Evolutionary conservation across 2,797 vertebrate genomes (phyloP).

Genomic region (Sebastiscus albofasciatus): DNA sequence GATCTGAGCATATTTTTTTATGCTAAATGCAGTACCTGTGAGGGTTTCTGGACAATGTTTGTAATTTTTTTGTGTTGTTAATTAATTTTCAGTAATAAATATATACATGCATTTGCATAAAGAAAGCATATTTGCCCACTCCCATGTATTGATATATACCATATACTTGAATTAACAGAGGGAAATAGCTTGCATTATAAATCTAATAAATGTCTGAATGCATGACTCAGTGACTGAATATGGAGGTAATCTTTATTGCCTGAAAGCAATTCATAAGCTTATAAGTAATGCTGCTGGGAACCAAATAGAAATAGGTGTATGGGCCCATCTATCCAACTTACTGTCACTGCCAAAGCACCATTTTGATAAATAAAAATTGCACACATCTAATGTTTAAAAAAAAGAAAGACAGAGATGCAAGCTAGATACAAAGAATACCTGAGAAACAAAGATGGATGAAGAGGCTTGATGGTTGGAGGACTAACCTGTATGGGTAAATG

Average conservation of each 20-base stretch:
- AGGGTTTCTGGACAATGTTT: too few species aligned
- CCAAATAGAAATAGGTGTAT: background rate
- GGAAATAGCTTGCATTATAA: background rate
- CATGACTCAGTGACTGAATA: constrained; percentile 7
- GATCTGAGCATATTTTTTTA: too few species aligned
- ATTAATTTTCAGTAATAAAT: too few species aligned
- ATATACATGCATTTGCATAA: too few species aligned
- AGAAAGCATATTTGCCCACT: too few species aligned
- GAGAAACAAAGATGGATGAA: background rate
- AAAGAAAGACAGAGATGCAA: background rate
- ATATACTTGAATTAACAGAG: too few species aligned
- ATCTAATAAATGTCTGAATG: constrained; percentile 19
- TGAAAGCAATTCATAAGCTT: constrained; percentile 19
- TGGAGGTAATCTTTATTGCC: constrained; percentile 3
- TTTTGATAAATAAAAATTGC: background rate
- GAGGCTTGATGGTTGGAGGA: background rate
- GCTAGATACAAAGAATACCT: background rate
- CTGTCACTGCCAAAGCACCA: background rate
- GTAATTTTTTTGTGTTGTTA: too few species aligned
- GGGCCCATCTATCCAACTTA: background rate
- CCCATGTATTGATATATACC: too few species aligned
- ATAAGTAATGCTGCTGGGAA: background rate
- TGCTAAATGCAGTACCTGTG: too few species aligned
- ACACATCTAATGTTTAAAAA: background rate
- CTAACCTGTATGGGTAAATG: background rate